phyloP scores from a whole-genome alignment of 2,797 vertebrate species.

The Kryptopterus vitreolus region DNA sequence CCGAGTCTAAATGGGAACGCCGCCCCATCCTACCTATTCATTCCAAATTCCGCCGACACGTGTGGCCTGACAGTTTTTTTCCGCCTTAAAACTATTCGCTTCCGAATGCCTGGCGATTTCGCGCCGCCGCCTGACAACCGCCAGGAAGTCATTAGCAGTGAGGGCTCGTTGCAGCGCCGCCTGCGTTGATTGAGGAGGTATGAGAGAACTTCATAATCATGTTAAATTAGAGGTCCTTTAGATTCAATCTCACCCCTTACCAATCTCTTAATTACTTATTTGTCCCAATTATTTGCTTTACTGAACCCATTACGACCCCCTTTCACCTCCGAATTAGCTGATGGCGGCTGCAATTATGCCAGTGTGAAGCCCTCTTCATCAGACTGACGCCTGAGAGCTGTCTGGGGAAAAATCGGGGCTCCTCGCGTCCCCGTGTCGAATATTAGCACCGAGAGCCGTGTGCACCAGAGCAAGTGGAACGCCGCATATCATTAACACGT shows the following conservation, averaged over 20 bases:
- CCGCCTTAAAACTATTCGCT: background rate
- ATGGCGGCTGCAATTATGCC: slow-evolving; percentile 61
- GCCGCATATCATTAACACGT: slow-evolving; percentile 17
- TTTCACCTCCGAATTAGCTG: slow-evolving; percentile 67
- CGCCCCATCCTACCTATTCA: background rate
- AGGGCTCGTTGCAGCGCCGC: slow-evolving; percentile 65
- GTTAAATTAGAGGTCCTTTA: slow-evolving; percentile 78
- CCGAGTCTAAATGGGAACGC: background rate
- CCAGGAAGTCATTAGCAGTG: slow-evolving; percentile 68
- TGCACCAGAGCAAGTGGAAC: slow-evolving; percentile 26
- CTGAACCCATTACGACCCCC: slow-evolving; percentile 72
- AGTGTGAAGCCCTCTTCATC: slow-evolving; percentile 57
- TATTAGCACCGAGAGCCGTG: slow-evolving; percentile 34
- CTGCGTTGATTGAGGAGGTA: slow-evolving; percentile 69
- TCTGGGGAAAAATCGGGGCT: slow-evolving; percentile 47
- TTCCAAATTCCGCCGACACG: background rate
- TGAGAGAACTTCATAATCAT: slow-evolving; percentile 76
- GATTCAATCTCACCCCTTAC: slow-evolving; percentile 71
- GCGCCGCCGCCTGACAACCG: slow-evolving; percentile 54
- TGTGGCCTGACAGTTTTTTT: slow-evolving; percentile 14
- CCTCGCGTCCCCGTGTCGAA: slow-evolving; percentile 26
- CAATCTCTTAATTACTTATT: slow-evolving; percentile 77
- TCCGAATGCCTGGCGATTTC: background rate
- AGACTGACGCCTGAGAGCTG: slow-evolving; percentile 37
- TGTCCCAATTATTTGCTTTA: slow-evolving; percentile 82